Evolutionary conservation across 2,113 vertebrate genomes (phyloP).

Genomic region (Notothenia rossii): DNA sequence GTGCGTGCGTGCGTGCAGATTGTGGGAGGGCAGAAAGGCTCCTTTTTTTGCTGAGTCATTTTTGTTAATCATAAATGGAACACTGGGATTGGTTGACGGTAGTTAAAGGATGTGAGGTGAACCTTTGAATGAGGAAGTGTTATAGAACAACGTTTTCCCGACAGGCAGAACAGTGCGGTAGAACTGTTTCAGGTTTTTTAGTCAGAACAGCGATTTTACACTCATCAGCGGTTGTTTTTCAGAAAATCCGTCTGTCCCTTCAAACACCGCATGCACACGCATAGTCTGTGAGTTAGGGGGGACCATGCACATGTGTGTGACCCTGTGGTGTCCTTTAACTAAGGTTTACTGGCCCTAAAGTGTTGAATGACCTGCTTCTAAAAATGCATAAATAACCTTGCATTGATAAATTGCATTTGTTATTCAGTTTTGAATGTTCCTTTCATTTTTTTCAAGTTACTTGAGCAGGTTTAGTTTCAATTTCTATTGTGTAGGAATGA

Average conservation of each 20-base stretch:
- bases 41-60: slow-evolving; percentile 72
- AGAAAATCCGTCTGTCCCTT: slow-evolving; percentile 83
- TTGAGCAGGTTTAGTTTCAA: slow-evolving; percentile 1
- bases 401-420: not conserved
- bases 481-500: slow-evolving; percentile 15
- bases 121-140: slow-evolving; percentile 61
- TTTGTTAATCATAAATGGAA: slow-evolving; percentile 57
- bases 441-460: not conserved
- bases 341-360: not conserved
- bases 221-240: slow-evolving; percentile 71
- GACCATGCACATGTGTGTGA: not conserved
- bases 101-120: slow-evolving; percentile 52
- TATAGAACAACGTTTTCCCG: slow-evolving; percentile 30
- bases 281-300: slow-evolving; percentile 23
- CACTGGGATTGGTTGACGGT: slow-evolving; percentile 44
- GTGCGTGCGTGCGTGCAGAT: slow-evolving; percentile 26
- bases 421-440: not conserved
- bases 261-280: slow-evolving; percentile 61
- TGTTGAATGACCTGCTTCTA: no score
- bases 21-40: slow-evolving; percentile 27
- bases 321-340: not conserved
- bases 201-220: slow-evolving; percentile 72
- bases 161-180: not conserved
- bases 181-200: slow-evolving; percentile 42
- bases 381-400: not conserved